phyloP scores from a whole-genome alignment of 2,888 invertebrate species.

The Dusona sp. region DNA sequence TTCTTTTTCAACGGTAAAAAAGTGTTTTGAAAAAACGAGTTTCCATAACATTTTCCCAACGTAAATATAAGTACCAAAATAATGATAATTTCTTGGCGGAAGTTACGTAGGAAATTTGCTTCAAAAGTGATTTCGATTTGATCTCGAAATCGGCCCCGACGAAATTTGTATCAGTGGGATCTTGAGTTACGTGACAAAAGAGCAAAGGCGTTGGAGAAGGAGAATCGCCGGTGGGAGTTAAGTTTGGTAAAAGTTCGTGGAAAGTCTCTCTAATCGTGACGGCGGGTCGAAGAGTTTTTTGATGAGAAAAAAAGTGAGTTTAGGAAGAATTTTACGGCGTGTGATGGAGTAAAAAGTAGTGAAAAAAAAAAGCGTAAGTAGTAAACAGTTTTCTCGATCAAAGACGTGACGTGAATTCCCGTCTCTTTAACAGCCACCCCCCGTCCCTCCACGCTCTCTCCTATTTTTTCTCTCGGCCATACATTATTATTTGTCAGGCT shows the following conservation, averaged over 20 bases:
- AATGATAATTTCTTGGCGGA: background rate
- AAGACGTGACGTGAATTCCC: constrained; percentile 50
- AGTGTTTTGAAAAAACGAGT: background rate
- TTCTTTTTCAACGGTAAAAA: background rate
- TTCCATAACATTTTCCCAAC: too few relatives aligned
- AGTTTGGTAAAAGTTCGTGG: constrained; percentile 27
- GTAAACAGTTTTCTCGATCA: constrained; percentile 59
- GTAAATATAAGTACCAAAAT: background rate
- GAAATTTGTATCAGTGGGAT: background rate
- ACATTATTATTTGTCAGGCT: constrained; percentile 44
- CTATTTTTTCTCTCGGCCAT: background rate
- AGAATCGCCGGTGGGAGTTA: background rate
- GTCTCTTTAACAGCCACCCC: background rate
- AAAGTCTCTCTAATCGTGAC: background rate
- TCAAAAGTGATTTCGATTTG: background rate
- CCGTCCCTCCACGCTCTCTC: background rate
- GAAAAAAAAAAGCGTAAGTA: constrained; percentile 18
- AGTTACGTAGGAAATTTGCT: background rate
- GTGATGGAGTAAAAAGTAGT: constrained; percentile 18
- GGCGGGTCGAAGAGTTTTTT: background rate
- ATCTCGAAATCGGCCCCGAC: background rate
- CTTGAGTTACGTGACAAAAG: background rate
- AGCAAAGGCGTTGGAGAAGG: background rate
- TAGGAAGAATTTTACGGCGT: background rate
- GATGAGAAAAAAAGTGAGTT: background rate